Evolutionary conservation across 1,140 invertebrate genomes (phyloP), one percentile per base, ranked within the genome.

Genomic region (Pygmarrhopalites habei): DNA sequence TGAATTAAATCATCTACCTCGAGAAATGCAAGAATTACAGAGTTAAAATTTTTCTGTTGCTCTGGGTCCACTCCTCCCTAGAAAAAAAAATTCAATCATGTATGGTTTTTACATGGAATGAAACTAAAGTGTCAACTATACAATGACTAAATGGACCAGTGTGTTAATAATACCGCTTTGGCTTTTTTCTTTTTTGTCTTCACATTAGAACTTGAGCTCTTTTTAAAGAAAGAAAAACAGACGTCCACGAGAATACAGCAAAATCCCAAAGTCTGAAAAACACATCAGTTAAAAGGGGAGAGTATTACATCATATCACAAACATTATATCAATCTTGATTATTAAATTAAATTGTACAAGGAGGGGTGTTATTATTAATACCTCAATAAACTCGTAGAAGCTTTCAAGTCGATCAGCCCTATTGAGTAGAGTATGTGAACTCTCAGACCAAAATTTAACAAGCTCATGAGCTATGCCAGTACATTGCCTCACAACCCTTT

Each of bases 181-280:
- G 43, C 19, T 26, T 52, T 41, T 53, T 59, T 66, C 55, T 58
- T 66, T 30, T 53, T 57, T 1, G 55, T 35, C 29, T 61, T 66
- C 1, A 44, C 25, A 15, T 47, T 43, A 4, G 44, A 5, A 25
- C 23, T 26, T 19, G 47, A 19, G 19, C 15, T 26, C 55, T 61
- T 62, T 39, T 43, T 59, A 10, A 63, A 12, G 25, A 60, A n/a
- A 19, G 41, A 47, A 23, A 39, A 10, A 57, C 56, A 47, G 1
- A 64, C 57, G 19, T 67, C 61, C 43, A 67, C 12, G 15, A 67
- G 43, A 30, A 60, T 63, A 32, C 57, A 59, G 17, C 41, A 43
- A 17, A 62, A 58, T 25, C 55, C 35, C 21, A 66, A 23, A 1
- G 60, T 66, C 65, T 66, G 25, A 1, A 30, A 3, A 56, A 47